phyloP scores from a whole-genome alignment of 1,140 invertebrate genomes.

The Brachionus koreanus region DNA sequence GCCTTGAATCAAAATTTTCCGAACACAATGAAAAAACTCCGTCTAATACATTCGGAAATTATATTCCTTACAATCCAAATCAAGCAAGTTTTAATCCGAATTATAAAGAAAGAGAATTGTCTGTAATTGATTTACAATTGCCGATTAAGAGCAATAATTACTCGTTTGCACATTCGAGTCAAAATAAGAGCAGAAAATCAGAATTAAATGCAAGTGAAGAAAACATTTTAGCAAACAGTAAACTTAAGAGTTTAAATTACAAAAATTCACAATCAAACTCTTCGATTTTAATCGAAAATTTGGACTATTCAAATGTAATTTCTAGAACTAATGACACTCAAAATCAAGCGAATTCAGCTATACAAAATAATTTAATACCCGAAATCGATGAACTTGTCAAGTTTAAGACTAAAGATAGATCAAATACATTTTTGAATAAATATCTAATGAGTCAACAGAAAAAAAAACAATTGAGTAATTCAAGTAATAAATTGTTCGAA shows the following conservation, averaged over 20 bases:
- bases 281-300: background rate
- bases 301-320: background rate
- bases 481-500: background rate
- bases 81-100: background rate
- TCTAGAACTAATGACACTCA: background rate
- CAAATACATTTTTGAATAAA: constrained; percentile 12
- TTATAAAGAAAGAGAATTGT: background rate
- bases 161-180: background rate
- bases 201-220: background rate
- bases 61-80: constrained; percentile 22
- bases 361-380: background rate
- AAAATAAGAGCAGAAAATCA: background rate
- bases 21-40: background rate
- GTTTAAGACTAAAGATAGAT: background rate
- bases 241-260: background rate
- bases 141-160: background rate
- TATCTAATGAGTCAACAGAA: constrained; percentile 4
- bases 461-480: constrained; percentile 18
- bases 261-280: background rate
- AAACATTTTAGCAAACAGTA: background rate
- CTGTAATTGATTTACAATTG: constrained; percentile 26
- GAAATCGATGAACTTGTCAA: background rate
- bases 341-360: background rate
- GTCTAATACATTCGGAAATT: constrained; percentile 17
- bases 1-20: background rate